Conservation (phyloP, 1,140 invertebrate species). For the Macrocentrus cingulum region DNA sequence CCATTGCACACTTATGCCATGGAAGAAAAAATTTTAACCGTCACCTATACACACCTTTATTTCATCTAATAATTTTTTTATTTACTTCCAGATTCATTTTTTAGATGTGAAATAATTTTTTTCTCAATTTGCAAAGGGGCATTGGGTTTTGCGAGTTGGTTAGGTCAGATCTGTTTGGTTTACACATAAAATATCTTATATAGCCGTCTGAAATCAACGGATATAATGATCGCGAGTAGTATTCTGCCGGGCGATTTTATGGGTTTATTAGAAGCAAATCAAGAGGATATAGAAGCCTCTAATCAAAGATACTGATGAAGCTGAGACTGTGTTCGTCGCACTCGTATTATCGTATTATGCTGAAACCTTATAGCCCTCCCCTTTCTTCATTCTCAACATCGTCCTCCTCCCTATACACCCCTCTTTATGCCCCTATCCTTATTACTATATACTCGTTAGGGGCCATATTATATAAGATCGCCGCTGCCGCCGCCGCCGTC, state of each 20-base stretch:
- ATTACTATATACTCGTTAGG: conserved; percentile 46
- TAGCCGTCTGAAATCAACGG: too few species aligned
- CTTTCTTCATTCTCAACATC: conserved; percentile 25
- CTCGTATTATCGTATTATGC: conserved; percentile 51
- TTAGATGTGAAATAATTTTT: too few species aligned
- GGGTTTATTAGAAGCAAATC: conserved; percentile 58
- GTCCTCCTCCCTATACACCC: conserved; percentile 33
- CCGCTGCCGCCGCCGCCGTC: conserved; percentile 28
- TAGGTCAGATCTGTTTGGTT: too few species aligned
- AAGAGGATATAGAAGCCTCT: conserved; percentile 45
- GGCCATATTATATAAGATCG: conserved; percentile 48
- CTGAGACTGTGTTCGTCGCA: conserved; percentile 38
- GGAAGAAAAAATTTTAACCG: too few species aligned
- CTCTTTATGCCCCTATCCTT: conserved; percentile 38
- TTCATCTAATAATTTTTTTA: too few species aligned
- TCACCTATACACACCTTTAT: too few species aligned
- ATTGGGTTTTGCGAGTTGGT: too few species aligned
- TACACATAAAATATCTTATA: too few species aligned
- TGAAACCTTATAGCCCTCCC: background rate
- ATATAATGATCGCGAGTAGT: too few species aligned
- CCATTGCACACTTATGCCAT: too few species aligned
- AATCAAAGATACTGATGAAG: conserved; percentile 57
- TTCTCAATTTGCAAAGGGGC: too few species aligned
- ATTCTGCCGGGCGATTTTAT: conserved; percentile 39
- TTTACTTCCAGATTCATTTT: too few species aligned